These are phyloP conservation scores for Huso huso DNA, from an alignment of 2,797 vertebrate species.

Conservation along the genomic window DNA sequence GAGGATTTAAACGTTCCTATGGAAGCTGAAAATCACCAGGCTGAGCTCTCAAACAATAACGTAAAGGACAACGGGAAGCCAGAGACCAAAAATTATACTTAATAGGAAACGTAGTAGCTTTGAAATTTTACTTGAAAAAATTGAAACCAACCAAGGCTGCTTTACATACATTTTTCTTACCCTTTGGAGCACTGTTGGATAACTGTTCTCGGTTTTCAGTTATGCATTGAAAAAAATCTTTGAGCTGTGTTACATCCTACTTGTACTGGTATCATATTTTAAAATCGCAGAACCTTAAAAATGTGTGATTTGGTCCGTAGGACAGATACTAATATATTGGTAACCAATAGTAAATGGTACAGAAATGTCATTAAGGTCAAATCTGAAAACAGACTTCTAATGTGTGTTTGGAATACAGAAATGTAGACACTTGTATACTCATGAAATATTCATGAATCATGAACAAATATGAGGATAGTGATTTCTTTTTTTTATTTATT, in stretches of 20 bases:
- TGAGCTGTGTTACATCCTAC: slow-evolving; percentile 58
- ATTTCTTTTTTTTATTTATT: too few relatives aligned
- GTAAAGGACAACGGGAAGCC: slow-evolving; percentile 55
- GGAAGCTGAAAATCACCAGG: slow-evolving; percentile 12
- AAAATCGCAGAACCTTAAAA: slow-evolving; percentile 54
- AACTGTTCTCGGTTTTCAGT: slow-evolving; percentile 47
- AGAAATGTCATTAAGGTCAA: slow-evolving; percentile 64
- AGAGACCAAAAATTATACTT: slow-evolving; percentile 75
- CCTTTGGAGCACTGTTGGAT: slow-evolving; percentile 52
- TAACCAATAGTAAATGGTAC: slow-evolving; percentile 73
- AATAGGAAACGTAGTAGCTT: slow-evolving; percentile 42
- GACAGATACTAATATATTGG: slow-evolving; percentile 75
- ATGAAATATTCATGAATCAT: too few relatives aligned
- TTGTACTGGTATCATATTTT: slow-evolving; percentile 24
- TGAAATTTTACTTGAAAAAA: slow-evolving; percentile 14
- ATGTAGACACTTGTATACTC: too few relatives aligned
- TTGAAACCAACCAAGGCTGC: neutral
- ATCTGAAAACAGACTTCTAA: slow-evolving; percentile 37
- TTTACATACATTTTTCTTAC: slow-evolving; percentile 23
- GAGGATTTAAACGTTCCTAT: slow-evolving; percentile 19
- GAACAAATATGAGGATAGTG: too few relatives aligned
- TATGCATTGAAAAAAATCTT: slow-evolving; percentile 53
- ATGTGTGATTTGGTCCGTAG: slow-evolving; percentile 55
- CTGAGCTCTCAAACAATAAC: slow-evolving; percentile 40
- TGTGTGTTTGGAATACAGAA: too few relatives aligned